Conservation (phyloP, 2,888 invertebrate genomes). For the Frankliniella intonsa region DNA sequence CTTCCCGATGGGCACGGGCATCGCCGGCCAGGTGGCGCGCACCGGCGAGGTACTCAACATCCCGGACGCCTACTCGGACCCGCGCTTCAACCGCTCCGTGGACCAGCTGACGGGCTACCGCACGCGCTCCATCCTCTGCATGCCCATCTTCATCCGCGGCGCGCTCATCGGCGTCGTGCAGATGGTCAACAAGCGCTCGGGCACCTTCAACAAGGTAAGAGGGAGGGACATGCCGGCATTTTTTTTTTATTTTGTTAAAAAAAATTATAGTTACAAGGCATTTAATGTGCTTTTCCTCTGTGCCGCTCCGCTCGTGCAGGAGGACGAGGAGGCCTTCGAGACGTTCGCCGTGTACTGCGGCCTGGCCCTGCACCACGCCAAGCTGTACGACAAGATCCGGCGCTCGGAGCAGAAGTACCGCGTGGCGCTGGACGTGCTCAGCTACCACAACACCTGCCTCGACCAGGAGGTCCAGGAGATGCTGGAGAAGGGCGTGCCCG, state of each 20-base stretch:
- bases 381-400: constrained; percentile 75
- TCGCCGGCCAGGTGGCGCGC: constrained; percentile 75
- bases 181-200: constrained; percentile 71
- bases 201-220: constrained; percentile 44
- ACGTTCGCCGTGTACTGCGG: constrained; percentile 83
- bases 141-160: constrained; percentile 78
- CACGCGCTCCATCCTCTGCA: constrained; percentile 73
- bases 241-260: neutral
- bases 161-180: constrained; percentile 80
- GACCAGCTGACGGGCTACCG: constrained; percentile 64
- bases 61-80: constrained; percentile 73
- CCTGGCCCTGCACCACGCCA: constrained; percentile 77
- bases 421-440: constrained; percentile 75
- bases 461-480: constrained; percentile 60
- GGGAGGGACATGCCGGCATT: neutral
- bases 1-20: constrained; percentile 71
- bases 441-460: constrained; percentile 75
- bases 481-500: constrained; percentile 40
- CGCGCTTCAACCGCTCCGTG: constrained; percentile 67
- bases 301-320: constrained; percentile 43
- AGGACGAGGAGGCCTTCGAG: constrained; percentile 77
- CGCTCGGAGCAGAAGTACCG: constrained; percentile 77
- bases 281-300: neutral
- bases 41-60: constrained; percentile 78
- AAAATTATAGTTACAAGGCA: neutral